These are phyloP conservation scores for Lycorma delicatula DNA, from an alignment of 1,140 invertebrate genomes.

Conservation along the genomic window DNA sequence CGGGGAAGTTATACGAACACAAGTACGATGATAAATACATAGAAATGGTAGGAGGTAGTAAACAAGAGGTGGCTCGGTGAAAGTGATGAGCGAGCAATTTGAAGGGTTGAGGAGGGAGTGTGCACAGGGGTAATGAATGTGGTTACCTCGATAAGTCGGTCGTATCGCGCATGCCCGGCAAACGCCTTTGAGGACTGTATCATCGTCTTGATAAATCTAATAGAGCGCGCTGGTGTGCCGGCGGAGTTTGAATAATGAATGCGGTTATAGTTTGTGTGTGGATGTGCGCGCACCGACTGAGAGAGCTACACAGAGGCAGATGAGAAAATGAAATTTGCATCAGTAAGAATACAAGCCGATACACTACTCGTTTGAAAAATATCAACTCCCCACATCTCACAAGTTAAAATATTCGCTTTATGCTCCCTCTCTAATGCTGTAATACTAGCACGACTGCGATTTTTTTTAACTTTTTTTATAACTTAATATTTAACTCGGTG, in stretches of 20 bases:
- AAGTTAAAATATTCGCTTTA: too few relatives aligned
- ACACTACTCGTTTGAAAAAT: background rate
- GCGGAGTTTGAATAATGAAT: background rate
- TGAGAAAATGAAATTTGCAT: slow-evolving; percentile 2
- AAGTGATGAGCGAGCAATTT: too few relatives aligned
- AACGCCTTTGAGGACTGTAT: background rate
- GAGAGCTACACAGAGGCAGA: background rate
- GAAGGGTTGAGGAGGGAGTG: too few relatives aligned
- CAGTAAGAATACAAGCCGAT: background rate
- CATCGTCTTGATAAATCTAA: slow-evolving; percentile 2
- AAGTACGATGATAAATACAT: too few relatives aligned
- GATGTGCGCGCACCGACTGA: background rate
- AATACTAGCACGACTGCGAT: too few relatives aligned
- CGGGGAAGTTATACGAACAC: too few relatives aligned
- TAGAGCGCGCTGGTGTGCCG: background rate
- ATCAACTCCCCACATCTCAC: background rate
- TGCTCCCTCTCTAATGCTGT: too few relatives aligned
- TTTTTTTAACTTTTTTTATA: too few relatives aligned
- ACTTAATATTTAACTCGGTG: too few relatives aligned
- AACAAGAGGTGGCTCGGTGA: too few relatives aligned
- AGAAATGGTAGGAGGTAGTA: too few relatives aligned
- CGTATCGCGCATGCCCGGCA: background rate
- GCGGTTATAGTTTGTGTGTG: background rate
- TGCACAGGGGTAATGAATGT: background rate
- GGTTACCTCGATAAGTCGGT: background rate